Percentiles rank a stretch among this genome's conserved stretches.
Evolutionary conservation across 2,113 vertebrate genomes (phyloP).

Genomic region (Epinephelus cyanopodus): DNA sequence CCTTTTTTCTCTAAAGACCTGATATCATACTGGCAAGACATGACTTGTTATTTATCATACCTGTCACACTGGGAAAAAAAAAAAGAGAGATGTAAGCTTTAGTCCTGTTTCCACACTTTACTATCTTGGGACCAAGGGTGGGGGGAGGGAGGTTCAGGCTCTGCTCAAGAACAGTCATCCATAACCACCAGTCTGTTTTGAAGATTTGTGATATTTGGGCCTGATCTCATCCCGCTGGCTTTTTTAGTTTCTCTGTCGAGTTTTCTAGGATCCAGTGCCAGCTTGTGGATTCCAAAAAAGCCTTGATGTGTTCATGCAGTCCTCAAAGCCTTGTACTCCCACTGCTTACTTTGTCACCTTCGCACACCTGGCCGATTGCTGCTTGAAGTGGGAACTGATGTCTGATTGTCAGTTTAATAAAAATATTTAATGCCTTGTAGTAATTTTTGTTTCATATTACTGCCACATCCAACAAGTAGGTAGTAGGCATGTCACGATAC

Average conservation of each 20-base stretch:
- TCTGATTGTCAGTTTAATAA: neutral
- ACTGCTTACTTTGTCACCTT: neutral
- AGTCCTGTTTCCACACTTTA: slow-evolving; percentile 50
- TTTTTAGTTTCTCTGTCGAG: neutral
- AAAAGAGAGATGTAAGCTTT: slow-evolving; percentile 2
- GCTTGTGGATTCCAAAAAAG: slow-evolving; percentile 25
- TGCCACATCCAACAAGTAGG: neutral
- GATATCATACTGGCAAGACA: slow-evolving; percentile 62
- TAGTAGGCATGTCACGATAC: too few species aligned
- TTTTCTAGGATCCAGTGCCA: slow-evolving; percentile 3
- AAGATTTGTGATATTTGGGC: slow-evolving; percentile 30
- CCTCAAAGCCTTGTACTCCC: neutral
- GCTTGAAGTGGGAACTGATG: neutral
- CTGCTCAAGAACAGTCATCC: slow-evolving; percentile 44
- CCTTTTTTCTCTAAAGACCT: slow-evolving; percentile 64
- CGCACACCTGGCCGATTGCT: neutral
- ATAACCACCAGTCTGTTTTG: slow-evolving; percentile 16
- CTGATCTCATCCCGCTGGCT: slow-evolving; percentile 6
- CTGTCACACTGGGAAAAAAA: slow-evolving; percentile 48
- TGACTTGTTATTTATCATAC: slow-evolving; percentile 74
- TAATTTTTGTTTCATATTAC: neutral
- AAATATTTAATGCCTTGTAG: slow-evolving; percentile 1
- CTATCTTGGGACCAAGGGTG: slow-evolving; percentile 26
- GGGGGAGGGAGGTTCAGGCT: slow-evolving; percentile 10
- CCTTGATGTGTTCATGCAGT: neutral